A percentile compares a stretch with the other conserved stretches of the same genome.
phyloP scores from a whole-genome alignment of 2,797 vertebrate species.

The Neomorphus geoffroyi region DNA sequence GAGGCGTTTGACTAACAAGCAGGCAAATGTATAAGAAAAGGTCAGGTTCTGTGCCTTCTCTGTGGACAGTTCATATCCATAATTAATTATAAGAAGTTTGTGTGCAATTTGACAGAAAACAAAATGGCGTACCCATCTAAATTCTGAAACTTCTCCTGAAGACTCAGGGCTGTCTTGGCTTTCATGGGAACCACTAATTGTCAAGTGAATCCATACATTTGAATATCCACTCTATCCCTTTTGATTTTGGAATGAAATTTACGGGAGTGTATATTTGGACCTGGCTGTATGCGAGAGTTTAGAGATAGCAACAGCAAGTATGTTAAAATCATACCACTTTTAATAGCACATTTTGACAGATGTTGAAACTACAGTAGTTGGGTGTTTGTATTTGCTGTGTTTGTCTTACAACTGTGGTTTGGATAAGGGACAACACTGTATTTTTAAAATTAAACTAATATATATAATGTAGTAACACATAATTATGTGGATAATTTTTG shows the following conservation, averaged over 20 bases:
- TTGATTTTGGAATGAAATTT: background rate
- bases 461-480: background rate
- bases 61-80: background rate
- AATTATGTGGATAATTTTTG: background rate
- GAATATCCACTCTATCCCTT: background rate
- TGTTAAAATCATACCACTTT: background rate
- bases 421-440: background rate
- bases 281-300: background rate
- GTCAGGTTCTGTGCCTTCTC: background rate
- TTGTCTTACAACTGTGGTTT: background rate
- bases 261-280: background rate
- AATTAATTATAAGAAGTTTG: background rate
- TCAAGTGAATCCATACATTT: background rate
- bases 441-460: background rate
- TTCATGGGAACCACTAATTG: background rate
- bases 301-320: background rate
- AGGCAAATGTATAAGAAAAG: background rate
- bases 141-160: background rate
- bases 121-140: background rate
- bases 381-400: background rate
- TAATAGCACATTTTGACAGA: background rate
- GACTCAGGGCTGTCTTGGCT: background rate
- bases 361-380: background rate
- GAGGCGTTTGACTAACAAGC: background rate
- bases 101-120: background rate